phyloP scores from a whole-genome alignment of 64 coral and sea anemone species.

The Orbicella faveolata region DNA sequence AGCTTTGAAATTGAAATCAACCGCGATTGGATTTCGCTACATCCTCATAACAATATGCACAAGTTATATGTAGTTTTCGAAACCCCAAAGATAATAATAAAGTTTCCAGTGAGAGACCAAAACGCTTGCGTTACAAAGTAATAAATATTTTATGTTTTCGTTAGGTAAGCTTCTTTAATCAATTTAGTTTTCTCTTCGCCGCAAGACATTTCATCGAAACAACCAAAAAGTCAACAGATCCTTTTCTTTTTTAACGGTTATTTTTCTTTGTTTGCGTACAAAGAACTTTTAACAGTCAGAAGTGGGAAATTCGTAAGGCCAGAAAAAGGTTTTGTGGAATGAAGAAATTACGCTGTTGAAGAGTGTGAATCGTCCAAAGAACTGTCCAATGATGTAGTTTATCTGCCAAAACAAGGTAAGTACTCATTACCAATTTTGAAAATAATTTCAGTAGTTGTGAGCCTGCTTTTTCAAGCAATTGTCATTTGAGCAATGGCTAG shows the following conservation, averaged over 20 bases:
- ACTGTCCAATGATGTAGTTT: background rate
- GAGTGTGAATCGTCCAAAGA: background rate
- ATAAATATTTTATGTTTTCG: slow-evolving; percentile 20
- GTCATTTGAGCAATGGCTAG: too few relatives aligned
- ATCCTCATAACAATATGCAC: background rate
- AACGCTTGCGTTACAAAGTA: background rate
- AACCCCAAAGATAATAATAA: background rate
- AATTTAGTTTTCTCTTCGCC: background rate
- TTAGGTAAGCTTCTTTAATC: slow-evolving; percentile 40
- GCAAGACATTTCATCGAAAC: background rate
- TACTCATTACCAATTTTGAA: background rate
- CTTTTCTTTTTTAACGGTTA: background rate
- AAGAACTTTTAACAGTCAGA: background rate
- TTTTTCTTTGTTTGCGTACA: background rate
- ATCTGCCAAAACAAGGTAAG: background rate
- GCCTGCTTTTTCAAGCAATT: too few relatives aligned
- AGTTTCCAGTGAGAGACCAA: background rate
- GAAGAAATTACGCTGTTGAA: background rate
- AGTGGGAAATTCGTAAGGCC: background rate
- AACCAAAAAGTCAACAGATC: background rate
- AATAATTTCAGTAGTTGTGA: background rate
- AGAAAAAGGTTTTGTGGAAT: background rate
- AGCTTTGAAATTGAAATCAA: background rate
- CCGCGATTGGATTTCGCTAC: background rate
- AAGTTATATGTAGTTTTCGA: background rate